Percentiles rank a stretch among this genome's conserved stretches.
Evolutionary conservation across 2,797 vertebrate species (phyloP).

Genomic region (Crenichthys baileyi): DNA sequence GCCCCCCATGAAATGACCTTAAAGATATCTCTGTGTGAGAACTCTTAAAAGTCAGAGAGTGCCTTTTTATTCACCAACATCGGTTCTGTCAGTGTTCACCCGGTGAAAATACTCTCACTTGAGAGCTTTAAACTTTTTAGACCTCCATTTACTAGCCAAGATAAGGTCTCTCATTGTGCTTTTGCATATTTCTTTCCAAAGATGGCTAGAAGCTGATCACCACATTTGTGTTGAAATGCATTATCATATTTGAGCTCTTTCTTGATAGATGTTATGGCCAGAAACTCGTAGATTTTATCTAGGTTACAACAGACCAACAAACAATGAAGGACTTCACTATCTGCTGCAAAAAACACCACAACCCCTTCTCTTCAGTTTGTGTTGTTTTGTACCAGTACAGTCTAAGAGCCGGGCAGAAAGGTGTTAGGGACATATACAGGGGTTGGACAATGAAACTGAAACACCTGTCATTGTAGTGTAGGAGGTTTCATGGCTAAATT

Average conservation of each 20-base stretch:
- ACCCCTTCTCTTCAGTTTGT: neutral
- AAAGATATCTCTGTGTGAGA: constrained; percentile 37
- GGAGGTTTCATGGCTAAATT: too few species aligned
- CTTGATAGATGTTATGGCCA: neutral
- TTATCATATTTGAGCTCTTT: neutral
- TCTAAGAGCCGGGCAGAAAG: neutral
- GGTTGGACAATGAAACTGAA: too few species aligned
- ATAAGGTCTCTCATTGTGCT: neutral
- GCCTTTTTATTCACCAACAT: neutral
- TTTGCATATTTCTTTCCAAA: neutral
- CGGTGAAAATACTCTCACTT: neutral
- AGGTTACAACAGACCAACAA: neutral
- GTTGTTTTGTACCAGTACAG: neutral
- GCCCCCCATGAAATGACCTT: constrained; percentile 54
- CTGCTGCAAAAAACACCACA: neutral
- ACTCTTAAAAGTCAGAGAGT: neutral
- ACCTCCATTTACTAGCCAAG: constrained; percentile 1
- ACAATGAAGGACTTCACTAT: neutral
- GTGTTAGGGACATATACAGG: neutral
- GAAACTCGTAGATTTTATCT: neutral
- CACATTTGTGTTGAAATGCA: neutral
- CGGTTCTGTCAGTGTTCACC: neutral
- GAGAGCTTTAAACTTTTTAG: neutral
- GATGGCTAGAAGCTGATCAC: neutral
- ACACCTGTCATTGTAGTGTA: too few species aligned